Conservation (phyloP, 2,797 vertebrate genomes). For the Vultur gryphus region DNA sequence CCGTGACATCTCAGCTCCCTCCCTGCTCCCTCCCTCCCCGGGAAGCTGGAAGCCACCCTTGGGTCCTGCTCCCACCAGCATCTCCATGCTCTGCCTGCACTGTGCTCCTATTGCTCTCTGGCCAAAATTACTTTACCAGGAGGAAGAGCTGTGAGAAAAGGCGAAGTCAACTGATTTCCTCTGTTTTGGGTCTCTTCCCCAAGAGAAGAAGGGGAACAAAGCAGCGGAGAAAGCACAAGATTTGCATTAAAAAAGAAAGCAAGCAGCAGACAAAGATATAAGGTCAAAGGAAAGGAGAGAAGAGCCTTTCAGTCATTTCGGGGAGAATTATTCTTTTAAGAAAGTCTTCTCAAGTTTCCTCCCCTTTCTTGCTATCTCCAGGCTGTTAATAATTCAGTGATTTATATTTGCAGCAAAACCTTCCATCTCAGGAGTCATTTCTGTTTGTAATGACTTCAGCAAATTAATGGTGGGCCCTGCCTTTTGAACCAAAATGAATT, state of each 20-base stretch:
- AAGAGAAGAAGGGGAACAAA: background rate
- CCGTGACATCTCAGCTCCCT: accelerated
- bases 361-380: background rate
- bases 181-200: background rate
- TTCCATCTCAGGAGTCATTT: background rate
- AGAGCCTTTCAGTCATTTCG: background rate
- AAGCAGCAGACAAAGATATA: background rate
- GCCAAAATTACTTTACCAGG: background rate
- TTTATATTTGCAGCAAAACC: background rate
- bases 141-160: background rate
- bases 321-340: background rate
- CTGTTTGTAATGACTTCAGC: background rate
- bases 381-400: background rate
- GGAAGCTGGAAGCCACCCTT: background rate
- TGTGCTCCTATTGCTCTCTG: accelerated
- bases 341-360: background rate
- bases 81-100: background rate
- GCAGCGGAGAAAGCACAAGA: background rate
- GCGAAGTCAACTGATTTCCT: background rate
- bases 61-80: accelerated
- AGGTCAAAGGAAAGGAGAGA: background rate
- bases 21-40: background rate
- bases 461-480: background rate
- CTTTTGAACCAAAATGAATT: background rate
- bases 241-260: background rate